Base-by-base conservation (phyloP, 2,888 invertebrate genomes). In the Lepetodrilus schrolli region DNA sequence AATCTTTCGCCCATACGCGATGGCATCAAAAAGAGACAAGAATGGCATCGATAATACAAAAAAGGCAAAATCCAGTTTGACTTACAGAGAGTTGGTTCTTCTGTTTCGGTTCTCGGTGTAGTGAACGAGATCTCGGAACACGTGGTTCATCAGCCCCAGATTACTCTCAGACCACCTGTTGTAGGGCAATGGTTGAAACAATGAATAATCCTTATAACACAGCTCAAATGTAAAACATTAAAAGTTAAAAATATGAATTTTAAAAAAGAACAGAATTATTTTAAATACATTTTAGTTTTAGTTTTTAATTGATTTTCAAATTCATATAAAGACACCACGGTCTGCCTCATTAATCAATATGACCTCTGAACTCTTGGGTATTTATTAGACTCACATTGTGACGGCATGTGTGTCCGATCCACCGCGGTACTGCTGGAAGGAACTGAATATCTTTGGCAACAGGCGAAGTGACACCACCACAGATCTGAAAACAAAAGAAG, bases 91-190 rank as follows among this genome's bases (percentile, higher is more conserved):
- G 43, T 69, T 80, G 20, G 77, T 49, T n/a, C 78, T 75, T 7
- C 70, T 72, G 58, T 77, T 74, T 10, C 77, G 66, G 23, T 75
- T 74, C 37, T 86, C 82, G 21, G 86, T 93, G 86, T 94, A 97
- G 82, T 94, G 93, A 70, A 95, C 94, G 66, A 97, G 92, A 90
- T 97, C 96, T 86, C 94, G 95, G 83, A 98, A 95, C 91, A 97
- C 97, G 88, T 96, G 94, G 10, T 94, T 94, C 95, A 96, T 96
- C 97, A 98, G 96, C 82, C 95, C 94, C 83, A 96, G 95, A 86
- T 96, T 96, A 49, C 94, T 93, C 87, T 97, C 97, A 4, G 97
- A 97, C 97, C 97, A 97, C 81, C 90, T 90, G 73, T 43, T n/a
- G n/a, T n/a, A n/a, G n/a, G n/a, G n/a, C n/a, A n/a, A n/a, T n/a